phyloP scores from a whole-genome alignment of 53 echinoderm and acorn worm species.

The Temnopleurus reevesii region DNA sequence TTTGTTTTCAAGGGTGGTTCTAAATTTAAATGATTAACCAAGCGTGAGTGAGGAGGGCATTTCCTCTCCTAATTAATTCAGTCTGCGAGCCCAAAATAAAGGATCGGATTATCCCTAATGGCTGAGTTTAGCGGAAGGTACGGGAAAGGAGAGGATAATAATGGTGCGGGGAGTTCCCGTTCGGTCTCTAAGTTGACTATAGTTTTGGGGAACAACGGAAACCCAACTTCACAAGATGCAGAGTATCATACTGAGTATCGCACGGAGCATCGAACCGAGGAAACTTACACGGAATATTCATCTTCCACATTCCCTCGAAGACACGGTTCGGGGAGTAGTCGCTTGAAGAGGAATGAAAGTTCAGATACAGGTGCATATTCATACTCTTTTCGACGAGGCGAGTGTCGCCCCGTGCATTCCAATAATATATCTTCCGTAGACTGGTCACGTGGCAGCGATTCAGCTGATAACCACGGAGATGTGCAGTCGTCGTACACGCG shows the following conservation, averaged over 20 bases:
- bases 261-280: constrained; percentile 23
- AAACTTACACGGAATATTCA: constrained; percentile 50
- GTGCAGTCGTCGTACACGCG: constrained; percentile 42
- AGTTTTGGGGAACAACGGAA: constrained; percentile 40
- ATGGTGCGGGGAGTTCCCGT: constrained; percentile 7
- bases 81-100: background rate
- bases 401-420: constrained; percentile 51
- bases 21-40: background rate
- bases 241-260: constrained; percentile 52
- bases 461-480: constrained; percentile 20
- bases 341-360: background rate
- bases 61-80: background rate
- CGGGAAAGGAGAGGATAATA: background rate
- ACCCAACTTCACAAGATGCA: constrained; percentile 24
- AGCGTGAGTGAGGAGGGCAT: background rate
- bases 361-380: constrained; percentile 41
- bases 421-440: constrained; percentile 4
- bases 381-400: constrained; percentile 49
- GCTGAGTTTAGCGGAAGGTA: constrained; percentile 2
- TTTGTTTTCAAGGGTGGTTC: background rate
- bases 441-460: constrained; percentile 45
- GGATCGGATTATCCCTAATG: constrained; percentile 10
- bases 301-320: constrained; percentile 44
- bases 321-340: background rate
- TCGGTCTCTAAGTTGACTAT: constrained; percentile 49